Evolutionary conservation across 2,797 vertebrate species (phyloP).

Genomic region (Danio albolineatus): DNA sequence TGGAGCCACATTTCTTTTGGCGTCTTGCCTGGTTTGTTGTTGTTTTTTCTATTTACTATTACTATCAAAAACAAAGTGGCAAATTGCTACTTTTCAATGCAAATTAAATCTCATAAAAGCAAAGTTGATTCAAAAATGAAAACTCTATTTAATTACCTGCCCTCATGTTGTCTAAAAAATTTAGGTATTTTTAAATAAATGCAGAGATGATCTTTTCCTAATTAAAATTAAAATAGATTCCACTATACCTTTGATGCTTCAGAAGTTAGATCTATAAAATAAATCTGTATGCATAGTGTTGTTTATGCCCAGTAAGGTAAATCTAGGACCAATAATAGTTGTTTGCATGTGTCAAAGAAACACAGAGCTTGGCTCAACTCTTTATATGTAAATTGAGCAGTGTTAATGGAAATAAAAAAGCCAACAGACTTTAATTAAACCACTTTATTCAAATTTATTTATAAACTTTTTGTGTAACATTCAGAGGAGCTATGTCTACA

Average conservation of each 20-base stretch:
- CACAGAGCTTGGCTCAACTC: neutral
- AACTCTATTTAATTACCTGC: neutral
- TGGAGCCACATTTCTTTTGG: constrained; percentile 24
- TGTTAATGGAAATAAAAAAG: neutral
- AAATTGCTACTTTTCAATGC: neutral
- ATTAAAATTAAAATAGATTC: neutral
- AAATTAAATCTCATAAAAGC: neutral
- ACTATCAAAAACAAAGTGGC: neutral
- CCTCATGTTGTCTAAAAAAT: neutral
- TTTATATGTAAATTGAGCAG: neutral
- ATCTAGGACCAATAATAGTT: neutral
- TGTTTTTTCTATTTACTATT: neutral
- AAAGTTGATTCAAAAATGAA: neutral
- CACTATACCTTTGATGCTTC: neutral
- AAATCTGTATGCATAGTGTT: neutral
- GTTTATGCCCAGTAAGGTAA: neutral
- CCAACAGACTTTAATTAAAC: neutral
- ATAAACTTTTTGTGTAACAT: neutral
- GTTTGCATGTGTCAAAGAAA: too few relatives aligned
- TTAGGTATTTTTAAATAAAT: neutral
- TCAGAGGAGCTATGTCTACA: neutral
- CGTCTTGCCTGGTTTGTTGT: constrained; percentile 12
- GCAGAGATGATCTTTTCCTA: neutral
- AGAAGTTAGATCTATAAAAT: neutral
- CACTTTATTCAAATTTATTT: neutral